Conservation (phyloP, 2,113 vertebrate genomes). For the Phalacrocorax pelagicus region DNA sequence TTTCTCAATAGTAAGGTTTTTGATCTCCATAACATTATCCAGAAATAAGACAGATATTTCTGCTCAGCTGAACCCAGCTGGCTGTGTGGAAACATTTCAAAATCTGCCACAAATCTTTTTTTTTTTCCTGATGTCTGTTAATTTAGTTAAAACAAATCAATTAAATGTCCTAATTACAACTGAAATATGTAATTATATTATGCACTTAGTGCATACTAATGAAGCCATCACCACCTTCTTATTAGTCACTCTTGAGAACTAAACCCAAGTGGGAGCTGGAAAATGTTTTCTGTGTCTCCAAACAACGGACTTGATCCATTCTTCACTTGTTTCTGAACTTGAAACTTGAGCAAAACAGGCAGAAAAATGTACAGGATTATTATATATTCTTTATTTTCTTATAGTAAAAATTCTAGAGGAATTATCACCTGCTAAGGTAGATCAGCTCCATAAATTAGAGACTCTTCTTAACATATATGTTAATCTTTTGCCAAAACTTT, state of each 20-base stretch:
- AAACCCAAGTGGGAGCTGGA: constrained; percentile 4
- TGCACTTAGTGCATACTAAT: constrained; percentile 41
- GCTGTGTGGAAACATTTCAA: constrained; percentile 47
- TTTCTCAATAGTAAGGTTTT: constrained; percentile 27
- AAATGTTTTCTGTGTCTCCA: constrained; percentile 18
- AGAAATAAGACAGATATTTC: constrained; percentile 42
- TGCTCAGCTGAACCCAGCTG: constrained; percentile 50
- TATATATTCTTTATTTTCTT: not conserved
- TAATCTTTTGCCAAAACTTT: not conserved
- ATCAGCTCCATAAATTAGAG: not conserved
- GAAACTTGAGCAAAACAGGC: not conserved
- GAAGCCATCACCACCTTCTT: constrained; percentile 53
- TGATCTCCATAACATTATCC: constrained; percentile 25
- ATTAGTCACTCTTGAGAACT: constrained; percentile 52
- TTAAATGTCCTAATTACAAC: constrained; percentile 48
- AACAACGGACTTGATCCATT: not conserved
- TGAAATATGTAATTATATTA: constrained; percentile 55
- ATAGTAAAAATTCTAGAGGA: not conserved
- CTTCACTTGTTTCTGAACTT: not conserved
- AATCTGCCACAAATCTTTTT: constrained; percentile 6
- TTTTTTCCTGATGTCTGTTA: constrained; percentile 10
- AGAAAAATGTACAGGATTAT: not conserved
- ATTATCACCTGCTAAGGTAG: not conserved
- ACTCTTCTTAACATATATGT: not conserved
- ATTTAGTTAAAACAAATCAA: constrained; percentile 67